Conservation (phyloP, 2,888 invertebrate species). For the Drosophila pegasa region DNA sequence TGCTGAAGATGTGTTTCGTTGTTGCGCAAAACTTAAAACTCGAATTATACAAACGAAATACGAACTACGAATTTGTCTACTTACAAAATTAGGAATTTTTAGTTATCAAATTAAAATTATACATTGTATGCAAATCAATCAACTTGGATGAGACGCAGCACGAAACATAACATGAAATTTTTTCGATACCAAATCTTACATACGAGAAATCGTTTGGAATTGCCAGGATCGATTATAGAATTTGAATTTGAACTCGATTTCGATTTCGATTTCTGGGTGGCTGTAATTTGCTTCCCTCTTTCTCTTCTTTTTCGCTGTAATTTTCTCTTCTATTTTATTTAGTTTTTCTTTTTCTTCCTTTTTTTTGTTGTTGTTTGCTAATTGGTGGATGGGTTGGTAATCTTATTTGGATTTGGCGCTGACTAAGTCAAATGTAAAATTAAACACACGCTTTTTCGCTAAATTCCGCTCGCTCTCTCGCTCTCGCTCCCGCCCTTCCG, state of each 20-base stretch:
- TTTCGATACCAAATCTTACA: constrained; percentile 35
- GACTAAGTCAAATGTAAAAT: constrained; percentile 64
- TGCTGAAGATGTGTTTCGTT: background rate
- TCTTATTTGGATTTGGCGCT: constrained; percentile 39
- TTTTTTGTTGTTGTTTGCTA: constrained; percentile 17
- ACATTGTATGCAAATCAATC: constrained; percentile 34
- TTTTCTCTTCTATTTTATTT: constrained; percentile 14
- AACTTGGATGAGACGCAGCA: constrained; percentile 32
- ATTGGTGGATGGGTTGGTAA: constrained; percentile 18
- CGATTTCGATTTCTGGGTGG: constrained; percentile 20
- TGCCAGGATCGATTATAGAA: constrained; percentile 29
- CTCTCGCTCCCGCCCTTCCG: constrained; percentile 13
- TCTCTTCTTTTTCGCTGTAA: constrained; percentile 5
- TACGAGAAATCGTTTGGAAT: constrained; percentile 30
- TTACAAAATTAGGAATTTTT: constrained; percentile 44
- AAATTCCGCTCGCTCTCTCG: constrained; percentile 12
- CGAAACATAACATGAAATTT: constrained; percentile 30
- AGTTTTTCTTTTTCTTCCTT: constrained; percentile 4
- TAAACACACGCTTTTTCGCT: constrained; percentile 66
- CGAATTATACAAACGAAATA: constrained; percentile 32
- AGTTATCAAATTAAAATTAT: constrained; percentile 28
- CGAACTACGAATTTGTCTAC: constrained; percentile 66
- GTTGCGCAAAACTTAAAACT: constrained; percentile 34
- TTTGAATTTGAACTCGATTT: too few relatives aligned
- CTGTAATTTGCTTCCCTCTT: background rate